Percentiles rank a stretch among this genome's conserved stretches.
These are phyloP conservation scores for Amblyopsis rosae DNA, from an alignment of 2,113 vertebrate species.

Conservation along the genomic window DNA sequence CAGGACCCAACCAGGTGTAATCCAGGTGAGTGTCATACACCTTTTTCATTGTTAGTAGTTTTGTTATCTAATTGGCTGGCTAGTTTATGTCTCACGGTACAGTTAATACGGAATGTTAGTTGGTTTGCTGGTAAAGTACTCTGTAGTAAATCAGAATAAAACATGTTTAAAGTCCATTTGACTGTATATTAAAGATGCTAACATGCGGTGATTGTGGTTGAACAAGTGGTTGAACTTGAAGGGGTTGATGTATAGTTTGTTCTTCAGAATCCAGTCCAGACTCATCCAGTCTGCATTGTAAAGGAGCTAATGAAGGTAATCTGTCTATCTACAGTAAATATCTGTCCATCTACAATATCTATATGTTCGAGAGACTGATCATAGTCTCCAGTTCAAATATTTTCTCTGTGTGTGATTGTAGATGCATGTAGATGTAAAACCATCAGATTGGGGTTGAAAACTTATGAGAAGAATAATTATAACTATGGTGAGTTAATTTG, in stretches of 20 bases:
- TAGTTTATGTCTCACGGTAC: background rate
- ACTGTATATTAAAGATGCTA: background rate
- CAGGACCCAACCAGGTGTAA: slow-evolving; percentile 73
- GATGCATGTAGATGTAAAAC: slow-evolving; percentile 91
- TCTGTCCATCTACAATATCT: background rate
- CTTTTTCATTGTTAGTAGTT: too few relatives aligned
- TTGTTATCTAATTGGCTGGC: background rate
- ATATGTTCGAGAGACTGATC: background rate
- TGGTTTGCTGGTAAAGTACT: background rate
- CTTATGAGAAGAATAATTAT: slow-evolving; percentile 92
- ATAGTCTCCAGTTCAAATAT: background rate
- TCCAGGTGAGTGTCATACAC: slow-evolving; percentile 62
- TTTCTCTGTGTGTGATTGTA: slow-evolving; percentile 43
- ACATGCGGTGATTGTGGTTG: background rate
- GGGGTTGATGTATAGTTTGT: slow-evolving; percentile 4
- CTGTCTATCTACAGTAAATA: background rate
- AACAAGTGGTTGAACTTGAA: background rate
- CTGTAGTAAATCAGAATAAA: background rate
- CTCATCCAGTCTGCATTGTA: slow-evolving; percentile 88
- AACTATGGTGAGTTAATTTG: slow-evolving; percentile 88
- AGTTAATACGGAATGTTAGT: background rate
- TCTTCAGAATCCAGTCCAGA: slow-evolving; percentile 78
- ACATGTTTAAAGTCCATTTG: background rate
- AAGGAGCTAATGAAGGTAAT: slow-evolving; percentile 80
- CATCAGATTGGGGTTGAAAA: slow-evolving; percentile 83